phyloP scores from a whole-genome alignment of 2,888 invertebrate genomes.

The Lasioglossum vierecki region DNA sequence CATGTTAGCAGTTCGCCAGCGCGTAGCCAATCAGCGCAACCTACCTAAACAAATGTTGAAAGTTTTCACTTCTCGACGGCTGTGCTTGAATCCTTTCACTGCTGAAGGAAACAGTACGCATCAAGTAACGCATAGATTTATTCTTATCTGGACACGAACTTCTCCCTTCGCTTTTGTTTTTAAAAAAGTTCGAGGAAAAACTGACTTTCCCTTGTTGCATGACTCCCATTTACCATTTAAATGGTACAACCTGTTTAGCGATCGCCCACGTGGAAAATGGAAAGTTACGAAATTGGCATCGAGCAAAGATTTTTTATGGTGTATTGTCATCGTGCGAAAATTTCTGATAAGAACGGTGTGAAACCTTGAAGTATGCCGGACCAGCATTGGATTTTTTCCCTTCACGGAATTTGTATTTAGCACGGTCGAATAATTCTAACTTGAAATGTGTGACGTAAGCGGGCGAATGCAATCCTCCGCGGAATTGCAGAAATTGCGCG shows the following conservation, averaged over 20 bases:
- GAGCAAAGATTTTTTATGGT: neutral
- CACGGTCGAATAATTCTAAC: constrained; percentile 12
- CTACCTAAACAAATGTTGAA: neutral
- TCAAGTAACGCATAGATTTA: neutral
- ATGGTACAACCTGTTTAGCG: neutral
- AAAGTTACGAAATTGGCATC: neutral
- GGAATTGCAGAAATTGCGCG: constrained; percentile 39
- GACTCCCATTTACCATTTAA: neutral
- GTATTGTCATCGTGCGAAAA: neutral
- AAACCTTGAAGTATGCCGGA: neutral
- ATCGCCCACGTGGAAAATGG: neutral
- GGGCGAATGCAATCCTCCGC: neutral
- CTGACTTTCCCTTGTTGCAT: neutral
- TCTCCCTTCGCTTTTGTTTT: neutral
- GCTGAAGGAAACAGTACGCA: neutral
- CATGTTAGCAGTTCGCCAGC: neutral
- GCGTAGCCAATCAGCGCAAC: neutral
- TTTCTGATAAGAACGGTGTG: neutral
- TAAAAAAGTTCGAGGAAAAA: neutral
- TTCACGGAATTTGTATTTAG: constrained; percentile 2
- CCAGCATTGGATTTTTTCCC: neutral
- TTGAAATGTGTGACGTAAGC: constrained; percentile 1
- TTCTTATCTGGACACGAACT: neutral
- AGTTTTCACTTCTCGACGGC: neutral
- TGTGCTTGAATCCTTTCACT: neutral